Evolutionary conservation across 2,797 vertebrate species (phyloP).

Genomic region (Emydoidea blandingii): DNA sequence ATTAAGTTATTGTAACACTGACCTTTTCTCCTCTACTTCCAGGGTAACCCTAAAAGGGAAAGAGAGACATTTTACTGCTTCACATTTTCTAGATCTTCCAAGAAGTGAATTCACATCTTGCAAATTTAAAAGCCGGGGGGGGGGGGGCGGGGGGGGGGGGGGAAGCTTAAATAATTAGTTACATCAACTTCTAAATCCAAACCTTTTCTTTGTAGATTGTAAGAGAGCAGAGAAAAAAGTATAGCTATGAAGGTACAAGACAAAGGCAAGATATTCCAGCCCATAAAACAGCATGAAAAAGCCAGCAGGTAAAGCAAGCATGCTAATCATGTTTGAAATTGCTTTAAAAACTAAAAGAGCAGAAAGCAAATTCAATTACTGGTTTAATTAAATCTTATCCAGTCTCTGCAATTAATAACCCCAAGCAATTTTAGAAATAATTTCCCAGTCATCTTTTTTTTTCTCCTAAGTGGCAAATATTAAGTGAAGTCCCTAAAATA

Average conservation of each 20-base stretch:
- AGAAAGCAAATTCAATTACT: slow-evolving; percentile 18
- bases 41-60: slow-evolving; percentile 89
- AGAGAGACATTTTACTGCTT: slow-evolving; percentile 63
- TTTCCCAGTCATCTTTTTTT: not conserved
- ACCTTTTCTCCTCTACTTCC: slow-evolving; percentile 99
- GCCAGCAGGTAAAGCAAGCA: not conserved
- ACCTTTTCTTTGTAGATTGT: slow-evolving; percentile 44
- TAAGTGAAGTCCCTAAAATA: not conserved
- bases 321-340: slow-evolving; percentile 32
- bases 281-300: slow-evolving; percentile 53
- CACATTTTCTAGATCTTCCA: not conserved
- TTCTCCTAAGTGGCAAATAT: not conserved
- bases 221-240: slow-evolving; percentile 33
- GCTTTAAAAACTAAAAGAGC: slow-evolving; percentile 28
- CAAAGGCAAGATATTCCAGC: slow-evolving; percentile 49
- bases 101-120: slow-evolving; percentile 29
- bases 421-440: not conserved
- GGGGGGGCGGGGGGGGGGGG: not conserved
- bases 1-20: slow-evolving; percentile 62
- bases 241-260: not conserved
- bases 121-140: slow-evolving; percentile 35
- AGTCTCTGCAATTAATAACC: not conserved
- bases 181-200: slow-evolving; percentile 21
- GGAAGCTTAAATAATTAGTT: slow-evolving; percentile 60
- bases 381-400: slow-evolving; percentile 1